Percentiles rank a stretch among this genome's conserved stretches.
Evolutionary conservation across 2,888 invertebrate genomes (phyloP).

Genomic region (Ellobium chinense): DNA sequence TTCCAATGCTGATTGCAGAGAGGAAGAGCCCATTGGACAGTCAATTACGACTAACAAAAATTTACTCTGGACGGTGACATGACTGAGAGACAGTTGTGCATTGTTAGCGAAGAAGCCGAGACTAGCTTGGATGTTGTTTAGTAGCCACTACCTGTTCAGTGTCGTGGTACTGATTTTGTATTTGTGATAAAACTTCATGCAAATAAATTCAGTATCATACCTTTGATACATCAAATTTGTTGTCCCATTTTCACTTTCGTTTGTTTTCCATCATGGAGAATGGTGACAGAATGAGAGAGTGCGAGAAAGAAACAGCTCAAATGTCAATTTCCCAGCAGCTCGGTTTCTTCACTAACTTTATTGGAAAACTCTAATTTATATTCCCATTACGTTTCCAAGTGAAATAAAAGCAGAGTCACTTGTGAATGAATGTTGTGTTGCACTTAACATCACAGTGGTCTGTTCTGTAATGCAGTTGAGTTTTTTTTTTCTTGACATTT

Average conservation of each 20-base stretch:
- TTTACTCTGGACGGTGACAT: neutral
- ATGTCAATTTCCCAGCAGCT: neutral
- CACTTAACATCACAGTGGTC: neutral
- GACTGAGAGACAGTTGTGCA: neutral
- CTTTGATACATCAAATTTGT: neutral
- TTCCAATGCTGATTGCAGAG: neutral
- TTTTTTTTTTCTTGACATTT: neutral
- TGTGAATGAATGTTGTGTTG: neutral
- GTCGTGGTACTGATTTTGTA: constrained; percentile 21
- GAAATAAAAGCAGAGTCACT: neutral
- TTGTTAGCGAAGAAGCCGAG: neutral
- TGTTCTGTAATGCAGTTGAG: neutral
- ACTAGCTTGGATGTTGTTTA: constrained; percentile 16
- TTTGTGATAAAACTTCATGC: constrained; percentile 40
- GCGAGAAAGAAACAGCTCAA: neutral
- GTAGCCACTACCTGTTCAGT: neutral
- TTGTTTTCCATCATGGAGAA: neutral
- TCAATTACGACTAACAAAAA: no score
- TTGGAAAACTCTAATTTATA: no score
- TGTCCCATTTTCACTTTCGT: neutral
- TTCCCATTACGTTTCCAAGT: no score
- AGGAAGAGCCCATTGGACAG: no score
- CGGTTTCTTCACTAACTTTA: neutral
- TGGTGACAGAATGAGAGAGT: neutral
- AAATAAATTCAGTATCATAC: constrained; percentile 42